Conservation (phyloP, 2,888 invertebrate genomes). For the Parascotia fuliginaria region DNA sequence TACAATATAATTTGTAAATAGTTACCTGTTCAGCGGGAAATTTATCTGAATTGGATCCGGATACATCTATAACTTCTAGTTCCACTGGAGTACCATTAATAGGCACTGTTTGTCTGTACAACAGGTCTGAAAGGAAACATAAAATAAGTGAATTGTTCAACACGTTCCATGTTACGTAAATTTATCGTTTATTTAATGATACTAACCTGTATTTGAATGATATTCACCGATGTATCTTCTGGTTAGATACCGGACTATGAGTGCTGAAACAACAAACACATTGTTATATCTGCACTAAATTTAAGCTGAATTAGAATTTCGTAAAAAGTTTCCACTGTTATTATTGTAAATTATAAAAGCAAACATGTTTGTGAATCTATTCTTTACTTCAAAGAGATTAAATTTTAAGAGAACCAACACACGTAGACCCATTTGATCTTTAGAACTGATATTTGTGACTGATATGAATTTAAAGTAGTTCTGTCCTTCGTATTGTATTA, state of each 20-base stretch:
- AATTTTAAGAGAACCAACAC: neutral
- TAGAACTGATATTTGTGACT: neutral
- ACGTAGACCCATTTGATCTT: neutral
- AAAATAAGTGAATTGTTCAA: constrained; percentile 24
- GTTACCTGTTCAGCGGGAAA: constrained; percentile 86
- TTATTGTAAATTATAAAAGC: neutral
- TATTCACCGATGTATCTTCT: constrained; percentile 93
- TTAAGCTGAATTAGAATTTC: neutral
- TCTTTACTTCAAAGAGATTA: constrained; percentile 1
- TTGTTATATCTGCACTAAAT: constrained; percentile 4
- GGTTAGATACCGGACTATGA: constrained; percentile 92
- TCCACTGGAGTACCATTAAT: constrained; percentile 90
- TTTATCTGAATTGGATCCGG: constrained; percentile 88
- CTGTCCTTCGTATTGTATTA: neutral
- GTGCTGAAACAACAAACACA: constrained; percentile 83
- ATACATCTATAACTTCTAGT: constrained; percentile 92
- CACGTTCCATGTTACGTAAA: constrained; percentile 4
- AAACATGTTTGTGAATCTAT: neutral
- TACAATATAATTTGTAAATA: too few species aligned
- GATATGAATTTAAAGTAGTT: neutral
- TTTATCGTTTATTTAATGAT: neutral
- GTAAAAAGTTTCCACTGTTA: neutral
- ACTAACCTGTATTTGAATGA: constrained; percentile 91
- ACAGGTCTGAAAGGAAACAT: constrained; percentile 87
- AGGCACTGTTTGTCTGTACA: constrained; percentile 90